Percentiles rank a stretch among this genome's conserved stretches.
Evolutionary conservation across 1,140 invertebrate species (phyloP).

Genomic region (Venustaconcha ellipsiformis): DNA sequence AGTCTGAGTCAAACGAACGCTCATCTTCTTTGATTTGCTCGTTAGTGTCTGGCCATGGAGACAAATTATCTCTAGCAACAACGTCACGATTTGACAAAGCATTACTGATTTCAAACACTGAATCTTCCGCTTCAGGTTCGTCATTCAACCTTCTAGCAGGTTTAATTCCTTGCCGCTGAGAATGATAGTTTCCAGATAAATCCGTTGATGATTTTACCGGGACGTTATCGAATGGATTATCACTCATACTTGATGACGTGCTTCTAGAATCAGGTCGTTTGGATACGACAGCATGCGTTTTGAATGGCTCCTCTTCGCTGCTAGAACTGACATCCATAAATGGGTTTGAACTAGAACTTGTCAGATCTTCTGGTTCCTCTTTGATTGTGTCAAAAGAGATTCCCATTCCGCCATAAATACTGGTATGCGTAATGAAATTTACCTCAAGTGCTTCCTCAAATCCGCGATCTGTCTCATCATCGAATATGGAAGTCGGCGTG

Average conservation of each 20-base stretch:
- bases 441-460: constrained; percentile 36
- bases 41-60: constrained; percentile 8
- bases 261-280: constrained; percentile 18
- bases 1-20: constrained; percentile 23
- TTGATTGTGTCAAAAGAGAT: constrained; percentile 44
- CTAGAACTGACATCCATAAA: constrained; percentile 15
- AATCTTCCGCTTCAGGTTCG: constrained; percentile 7
- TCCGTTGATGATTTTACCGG: not conserved
- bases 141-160: not conserved
- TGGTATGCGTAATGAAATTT: constrained; percentile 12
- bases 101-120: constrained; percentile 23
- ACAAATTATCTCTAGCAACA: not conserved
- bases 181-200: not conserved
- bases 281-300: constrained; percentile 27
- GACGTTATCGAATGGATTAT: constrained; percentile 10
- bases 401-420: constrained; percentile 30
- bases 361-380: constrained; percentile 41
- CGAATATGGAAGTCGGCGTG: constrained; percentile 32
- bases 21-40: not conserved
- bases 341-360: constrained; percentile 29
- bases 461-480: constrained; percentile 34
- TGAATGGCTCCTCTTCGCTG: constrained; percentile 14
- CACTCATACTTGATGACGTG: constrained; percentile 11
- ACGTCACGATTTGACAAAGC: constrained; percentile 19
- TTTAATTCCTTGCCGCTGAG: not conserved